Conservation (phyloP, 2,113 vertebrate species). For the Ceratotherium simum region DNA sequence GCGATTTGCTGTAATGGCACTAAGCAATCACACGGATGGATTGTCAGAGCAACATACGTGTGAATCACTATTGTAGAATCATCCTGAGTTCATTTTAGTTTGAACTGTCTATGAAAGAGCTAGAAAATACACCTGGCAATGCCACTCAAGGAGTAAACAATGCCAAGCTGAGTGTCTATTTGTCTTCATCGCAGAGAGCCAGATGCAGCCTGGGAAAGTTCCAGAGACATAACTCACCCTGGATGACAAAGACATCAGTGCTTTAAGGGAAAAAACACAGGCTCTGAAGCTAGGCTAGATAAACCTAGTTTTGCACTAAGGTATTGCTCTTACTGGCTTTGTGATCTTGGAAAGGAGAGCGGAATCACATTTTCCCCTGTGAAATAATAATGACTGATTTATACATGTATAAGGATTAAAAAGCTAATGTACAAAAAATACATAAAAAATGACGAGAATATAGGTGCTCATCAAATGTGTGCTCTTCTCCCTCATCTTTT, state of each 20-base stretch:
- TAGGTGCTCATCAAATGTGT: background rate
- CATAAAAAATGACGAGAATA: background rate
- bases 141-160: background rate
- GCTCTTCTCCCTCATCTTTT: background rate
- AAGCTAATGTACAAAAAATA: background rate
- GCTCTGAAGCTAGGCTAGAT: background rate
- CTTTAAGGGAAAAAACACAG: background rate
- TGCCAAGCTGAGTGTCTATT: background rate
- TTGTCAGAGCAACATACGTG: background rate
- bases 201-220: background rate
- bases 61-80: background rate
- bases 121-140: background rate
- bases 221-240: background rate
- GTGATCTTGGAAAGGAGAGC: background rate
- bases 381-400: background rate
- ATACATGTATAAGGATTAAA: background rate
- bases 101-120: constrained; percentile 39
- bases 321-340: background rate
- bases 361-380: background rate
- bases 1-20: constrained; percentile 52
- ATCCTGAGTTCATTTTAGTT: constrained; percentile 21
- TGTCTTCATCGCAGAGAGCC: background rate
- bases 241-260: background rate
- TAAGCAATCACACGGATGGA: constrained; percentile 66
- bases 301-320: background rate